Evolutionary conservation across 2,113 vertebrate species (phyloP).

Genomic region (Hiodon tergisus): DNA sequence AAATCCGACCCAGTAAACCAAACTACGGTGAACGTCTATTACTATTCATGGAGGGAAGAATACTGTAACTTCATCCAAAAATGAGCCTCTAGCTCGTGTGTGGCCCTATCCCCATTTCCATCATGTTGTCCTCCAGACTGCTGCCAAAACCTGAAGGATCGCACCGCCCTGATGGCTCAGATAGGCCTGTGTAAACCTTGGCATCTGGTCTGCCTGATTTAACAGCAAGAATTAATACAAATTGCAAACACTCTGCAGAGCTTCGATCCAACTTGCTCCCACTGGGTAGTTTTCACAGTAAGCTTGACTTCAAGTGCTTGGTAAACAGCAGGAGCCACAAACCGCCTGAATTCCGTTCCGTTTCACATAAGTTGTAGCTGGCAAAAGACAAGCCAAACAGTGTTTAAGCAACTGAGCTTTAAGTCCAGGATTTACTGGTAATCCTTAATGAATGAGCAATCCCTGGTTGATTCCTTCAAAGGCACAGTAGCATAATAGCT

Average conservation of each 20-base stretch:
- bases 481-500: too few species aligned
- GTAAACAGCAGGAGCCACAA: constrained; percentile 10
- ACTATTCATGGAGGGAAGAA: constrained; percentile 12
- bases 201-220: neutral
- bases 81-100: constrained; percentile 25
- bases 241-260: too few species aligned
- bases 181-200: neutral
- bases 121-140: constrained; percentile 9
- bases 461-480: too few species aligned
- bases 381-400: neutral
- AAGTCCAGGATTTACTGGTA: neutral
- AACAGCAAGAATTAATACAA: neutral
- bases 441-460: too few species aligned
- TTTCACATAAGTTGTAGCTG: constrained; percentile 2
- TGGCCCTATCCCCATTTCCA: constrained; percentile 23
- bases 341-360: constrained; percentile 4
- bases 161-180: neutral
- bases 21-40: constrained; percentile 6
- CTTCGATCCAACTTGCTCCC: neutral
- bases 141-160: neutral
- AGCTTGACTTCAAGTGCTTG: constrained; percentile 8
- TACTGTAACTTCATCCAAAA: constrained; percentile 28
- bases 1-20: neutral
- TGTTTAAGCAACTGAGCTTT: neutral
- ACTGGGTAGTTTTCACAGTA: constrained; percentile 11